Base-by-base conservation (phyloP, 1,140 invertebrate species). In the Dendrolimus kikuchii region DNA sequence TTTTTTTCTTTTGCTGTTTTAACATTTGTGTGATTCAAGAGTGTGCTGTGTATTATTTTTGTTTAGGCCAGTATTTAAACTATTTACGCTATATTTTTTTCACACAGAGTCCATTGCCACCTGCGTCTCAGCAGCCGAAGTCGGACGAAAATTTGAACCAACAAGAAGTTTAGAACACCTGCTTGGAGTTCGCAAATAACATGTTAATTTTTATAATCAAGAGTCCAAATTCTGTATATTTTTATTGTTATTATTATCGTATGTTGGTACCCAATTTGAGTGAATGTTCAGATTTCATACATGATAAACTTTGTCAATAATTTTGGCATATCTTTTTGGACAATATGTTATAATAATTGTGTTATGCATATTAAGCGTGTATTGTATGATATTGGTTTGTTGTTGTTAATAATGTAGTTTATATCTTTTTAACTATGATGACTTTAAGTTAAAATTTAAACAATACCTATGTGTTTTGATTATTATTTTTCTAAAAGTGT, bases 61-160 rank as follows among this genome's bases (percentile, higher is more conserved):
- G 36, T 40, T 40, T 50, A 59, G 53, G 58, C 64, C 61, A 60
- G 50, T 60, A 57, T 57, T 53, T 51, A 57, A 53, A 50, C 46
- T 53, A 44, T 57, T 65, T 57, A 56, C 62, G 44, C 39, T 47
- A 38, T 62, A 47, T 64, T 54, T 64, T 74, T 89, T 85, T 89
- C 80, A 83, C 82, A 68, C 89, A 93, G 92, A 92, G 90, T 81
- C 92, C 92, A 61, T 84, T 92, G 67, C 91, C 90, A 55, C 88
- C 81, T 62, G 81, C 85, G 72, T 65, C 86, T 73, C 87, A 90
- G 86, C 86, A 89, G 86, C 86, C 90, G 57, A 89, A 90, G 66
- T 91, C 91, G 63, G 91, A 92, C 77, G 91, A 92, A 77, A 92
- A 92, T 86, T 89, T 92, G 84, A 92, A 92, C 81, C 74, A 86